These are phyloP conservation scores for Notodonta ziczac DNA, from an alignment of 2,888 invertebrate genomes.

Conservation along the genomic window DNA sequence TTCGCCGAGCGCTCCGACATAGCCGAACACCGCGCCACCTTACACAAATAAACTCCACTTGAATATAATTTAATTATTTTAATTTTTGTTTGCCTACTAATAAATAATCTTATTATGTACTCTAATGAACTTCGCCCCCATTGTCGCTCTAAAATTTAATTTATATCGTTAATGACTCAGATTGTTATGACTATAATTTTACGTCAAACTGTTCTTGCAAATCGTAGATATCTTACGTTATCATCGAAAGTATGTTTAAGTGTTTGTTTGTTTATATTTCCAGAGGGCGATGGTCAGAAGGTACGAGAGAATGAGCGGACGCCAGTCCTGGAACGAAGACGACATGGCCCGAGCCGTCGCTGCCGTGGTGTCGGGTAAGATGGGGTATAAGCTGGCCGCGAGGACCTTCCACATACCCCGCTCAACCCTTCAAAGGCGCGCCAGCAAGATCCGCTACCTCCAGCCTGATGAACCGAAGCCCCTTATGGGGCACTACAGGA, in stretches of 20 bases:
- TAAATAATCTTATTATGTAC: constrained; percentile 2
- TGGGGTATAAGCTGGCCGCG: constrained; percentile 80
- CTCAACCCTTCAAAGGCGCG: constrained; percentile 77
- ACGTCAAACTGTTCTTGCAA: constrained; percentile 17
- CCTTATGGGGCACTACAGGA: constrained; percentile 77
- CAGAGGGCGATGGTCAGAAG: constrained; percentile 80
- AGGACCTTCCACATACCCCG: constrained; percentile 79
- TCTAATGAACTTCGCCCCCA: not conserved
- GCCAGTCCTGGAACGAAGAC: constrained; percentile 80
- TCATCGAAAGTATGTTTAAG: not conserved
- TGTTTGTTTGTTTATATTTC: constrained; percentile 37
- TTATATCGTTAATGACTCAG: constrained; percentile 14
- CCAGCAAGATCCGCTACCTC: constrained; percentile 77
- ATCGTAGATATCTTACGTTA: constrained; percentile 9
- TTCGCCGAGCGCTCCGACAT: constrained; percentile 67
- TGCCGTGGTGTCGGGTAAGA: constrained; percentile 79
- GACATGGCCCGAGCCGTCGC: constrained; percentile 81
- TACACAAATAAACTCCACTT: constrained; percentile 50
- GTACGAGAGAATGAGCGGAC: constrained; percentile 81
- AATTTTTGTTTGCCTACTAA: not conserved
- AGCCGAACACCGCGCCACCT: constrained; percentile 41
- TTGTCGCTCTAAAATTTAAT: constrained; percentile 4
- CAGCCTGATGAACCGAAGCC: constrained; percentile 76
- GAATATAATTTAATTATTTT: constrained; percentile 4
- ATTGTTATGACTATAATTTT: constrained; percentile 34